Base-by-base conservation (phyloP, 2,888 invertebrate genomes). In the Drosophila aldrichi region DNA sequence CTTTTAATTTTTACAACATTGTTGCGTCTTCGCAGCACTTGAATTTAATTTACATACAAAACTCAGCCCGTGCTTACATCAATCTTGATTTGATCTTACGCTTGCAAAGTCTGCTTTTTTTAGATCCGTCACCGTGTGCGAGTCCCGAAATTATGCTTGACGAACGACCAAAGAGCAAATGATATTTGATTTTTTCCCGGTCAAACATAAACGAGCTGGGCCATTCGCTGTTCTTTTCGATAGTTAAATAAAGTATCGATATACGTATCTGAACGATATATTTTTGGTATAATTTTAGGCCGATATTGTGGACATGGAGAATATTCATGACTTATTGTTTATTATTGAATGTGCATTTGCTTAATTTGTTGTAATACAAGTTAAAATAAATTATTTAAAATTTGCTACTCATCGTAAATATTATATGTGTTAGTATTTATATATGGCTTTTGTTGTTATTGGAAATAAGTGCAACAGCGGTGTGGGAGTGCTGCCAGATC, bases 151-250 rank as follows among this genome's bases (percentile, higher is more conserved):
- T 54, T 58, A 70, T 70, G 74, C 65, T 77, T 74, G 62, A 60
- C 48, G 66, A 25, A 32, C 77, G 48, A 36, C 34, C 65, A 20
- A 69, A 67, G 55, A 57, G 48, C 69, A 60, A 70, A 51, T 66
- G 32, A 20, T 75, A 32, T 77, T 82, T 79, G 77, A 82, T 72
- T 84, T 80, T 79, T 83, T 79, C 81, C 81, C 81, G 82, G 83
- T 82, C 76, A 75, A 74, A 51, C 65, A 44, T 5, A 57, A 67
- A 20, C 57, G 40, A 58, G 36, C 59, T 57, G 48, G 48, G 41
- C 61, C 18, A 43, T 56, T 74, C 65, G 54, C 29, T 29, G 1
- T 51, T 59, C n/a, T 43, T 29, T 55, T 40, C 36, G 43, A 36
- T 54, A 40, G 6, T 41, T n/a, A 22, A n/a, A 20, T 4, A 2